These are phyloP conservation scores for Balaeniceps rex DNA, from an alignment of 2,113 vertebrate species.

Conservation along the genomic window DNA sequence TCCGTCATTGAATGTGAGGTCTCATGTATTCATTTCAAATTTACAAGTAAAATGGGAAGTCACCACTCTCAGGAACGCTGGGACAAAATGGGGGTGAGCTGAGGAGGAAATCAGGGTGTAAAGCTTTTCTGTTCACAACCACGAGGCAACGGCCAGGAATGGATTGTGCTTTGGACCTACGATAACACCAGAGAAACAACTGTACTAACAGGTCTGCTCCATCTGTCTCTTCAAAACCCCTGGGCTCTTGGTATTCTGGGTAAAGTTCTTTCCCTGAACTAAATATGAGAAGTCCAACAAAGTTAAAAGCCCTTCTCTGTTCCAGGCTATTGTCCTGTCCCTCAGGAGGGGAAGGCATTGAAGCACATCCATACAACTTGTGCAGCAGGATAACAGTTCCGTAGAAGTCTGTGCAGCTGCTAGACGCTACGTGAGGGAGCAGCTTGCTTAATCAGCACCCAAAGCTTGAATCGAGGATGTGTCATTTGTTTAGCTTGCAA, in stretches of 20 bases:
- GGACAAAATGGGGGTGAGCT: not conserved
- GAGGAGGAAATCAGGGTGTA: not conserved
- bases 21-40: not conserved
- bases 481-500: not conserved
- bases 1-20: not conserved
- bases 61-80: not conserved
- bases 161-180: not conserved
- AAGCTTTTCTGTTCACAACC: not conserved
- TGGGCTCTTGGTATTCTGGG: not conserved
- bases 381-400: not conserved
- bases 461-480: not conserved
- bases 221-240: not conserved
- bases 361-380: not conserved
- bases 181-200: not conserved
- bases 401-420: not conserved
- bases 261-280: not conserved
- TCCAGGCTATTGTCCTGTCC: not conserved
- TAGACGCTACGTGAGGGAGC: not conserved
- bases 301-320: not conserved
- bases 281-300: not conserved
- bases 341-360: not conserved
- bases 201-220: not conserved
- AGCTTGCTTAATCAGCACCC: not conserved
- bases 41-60: not conserved
- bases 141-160: not conserved